These are phyloP conservation scores for Spodoptera littoralis DNA, from an alignment of 2,888 invertebrate species.

Conservation along the genomic window DNA sequence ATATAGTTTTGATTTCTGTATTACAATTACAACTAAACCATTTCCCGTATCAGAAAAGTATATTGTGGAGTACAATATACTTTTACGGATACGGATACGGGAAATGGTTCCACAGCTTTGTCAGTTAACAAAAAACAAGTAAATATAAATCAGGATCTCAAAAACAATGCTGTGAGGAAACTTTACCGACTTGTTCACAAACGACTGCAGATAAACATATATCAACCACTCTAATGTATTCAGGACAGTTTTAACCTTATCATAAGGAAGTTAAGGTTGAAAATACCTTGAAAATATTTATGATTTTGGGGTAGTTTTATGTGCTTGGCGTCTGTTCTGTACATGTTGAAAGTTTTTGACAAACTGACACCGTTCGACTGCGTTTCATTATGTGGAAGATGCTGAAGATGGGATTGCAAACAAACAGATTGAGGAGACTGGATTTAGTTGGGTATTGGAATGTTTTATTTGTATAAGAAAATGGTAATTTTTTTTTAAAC, in stretches of 20 bases:
- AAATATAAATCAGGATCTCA: constrained; percentile 35
- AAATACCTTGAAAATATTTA: too few species aligned
- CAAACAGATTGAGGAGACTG: constrained; percentile 29
- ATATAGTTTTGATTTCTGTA: too few species aligned
- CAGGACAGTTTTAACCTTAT: too few species aligned
- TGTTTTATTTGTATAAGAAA: too few species aligned
- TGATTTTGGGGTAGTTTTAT: too few species aligned
- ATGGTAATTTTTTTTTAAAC: too few species aligned
- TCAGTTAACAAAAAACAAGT: constrained; percentile 26
- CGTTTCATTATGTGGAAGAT: constrained; percentile 55
- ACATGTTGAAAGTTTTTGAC: constrained; percentile 54
- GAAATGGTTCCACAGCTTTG: constrained; percentile 5
- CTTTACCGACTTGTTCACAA: constrained; percentile 14
- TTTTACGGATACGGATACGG: too few species aligned
- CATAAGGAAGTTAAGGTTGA: too few species aligned
- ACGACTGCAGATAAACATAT: too few species aligned
- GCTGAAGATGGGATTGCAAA: constrained; percentile 40
- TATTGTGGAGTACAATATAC: too few species aligned
- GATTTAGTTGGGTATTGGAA: constrained; percentile 16
- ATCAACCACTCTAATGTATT: too few species aligned
- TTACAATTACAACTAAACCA: not conserved
- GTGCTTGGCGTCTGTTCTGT: too few species aligned
- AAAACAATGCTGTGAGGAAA: constrained; percentile 44
- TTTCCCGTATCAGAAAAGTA: not conserved
- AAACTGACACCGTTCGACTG: constrained; percentile 42